These are phyloP conservation scores for Folsomia candida DNA, from an alignment of 2,888 invertebrate genomes.

Conservation along the genomic window DNA sequence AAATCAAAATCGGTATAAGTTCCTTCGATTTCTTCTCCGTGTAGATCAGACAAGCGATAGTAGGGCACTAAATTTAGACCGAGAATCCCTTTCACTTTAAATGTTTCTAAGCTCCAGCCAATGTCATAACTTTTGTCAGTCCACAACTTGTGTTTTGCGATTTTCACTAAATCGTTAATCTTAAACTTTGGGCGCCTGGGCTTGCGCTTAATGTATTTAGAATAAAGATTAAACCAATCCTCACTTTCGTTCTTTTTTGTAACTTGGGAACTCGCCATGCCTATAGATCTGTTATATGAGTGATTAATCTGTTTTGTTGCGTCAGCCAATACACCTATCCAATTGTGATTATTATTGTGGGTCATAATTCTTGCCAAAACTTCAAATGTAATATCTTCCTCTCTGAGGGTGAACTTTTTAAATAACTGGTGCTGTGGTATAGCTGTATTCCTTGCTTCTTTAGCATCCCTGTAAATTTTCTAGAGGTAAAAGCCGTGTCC, in stretches of 20 bases:
- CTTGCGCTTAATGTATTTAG: neutral
- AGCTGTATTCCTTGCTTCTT: neutral
- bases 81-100: neutral
- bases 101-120: neutral
- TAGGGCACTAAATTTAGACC: neutral
- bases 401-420: neutral
- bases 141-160: neutral
- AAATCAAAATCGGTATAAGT: neutral
- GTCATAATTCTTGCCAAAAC: slow-evolving; percentile 8
- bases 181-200: neutral
- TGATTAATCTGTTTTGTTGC: neutral
- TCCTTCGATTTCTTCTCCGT: neutral
- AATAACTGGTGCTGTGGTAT: neutral
- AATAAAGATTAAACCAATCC: slow-evolving; percentile 1
- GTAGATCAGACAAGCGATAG: neutral
- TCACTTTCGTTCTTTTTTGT: neutral
- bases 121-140: neutral
- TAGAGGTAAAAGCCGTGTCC: neutral
- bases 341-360: neutral
- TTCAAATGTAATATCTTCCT: neutral
- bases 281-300: neutral
- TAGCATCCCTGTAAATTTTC: neutral
- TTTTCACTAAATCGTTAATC: slow-evolving; percentile 1
- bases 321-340: neutral
- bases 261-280: neutral